phyloP scores from a whole-genome alignment of 2,113 vertebrate species.

The Corynorhinus townsendii region DNA sequence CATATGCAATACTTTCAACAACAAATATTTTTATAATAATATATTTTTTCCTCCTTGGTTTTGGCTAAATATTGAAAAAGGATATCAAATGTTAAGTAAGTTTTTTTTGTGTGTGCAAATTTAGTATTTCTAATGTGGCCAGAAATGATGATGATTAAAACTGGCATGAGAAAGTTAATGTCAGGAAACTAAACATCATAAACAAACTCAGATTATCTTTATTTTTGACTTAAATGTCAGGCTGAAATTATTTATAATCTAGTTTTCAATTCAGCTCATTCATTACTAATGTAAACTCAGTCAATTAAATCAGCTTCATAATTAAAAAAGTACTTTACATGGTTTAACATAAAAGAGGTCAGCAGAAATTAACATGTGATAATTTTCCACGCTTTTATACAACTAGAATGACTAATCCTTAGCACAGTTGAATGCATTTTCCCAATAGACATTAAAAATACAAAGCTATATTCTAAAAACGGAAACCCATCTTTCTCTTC shows the following conservation, averaged over 20 bases:
- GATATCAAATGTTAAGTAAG: neutral
- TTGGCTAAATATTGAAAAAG: neutral
- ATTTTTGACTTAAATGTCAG: constrained; percentile 39
- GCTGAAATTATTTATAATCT: constrained; percentile 38
- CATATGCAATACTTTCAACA: too few species aligned
- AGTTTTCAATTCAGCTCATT: constrained; percentile 42
- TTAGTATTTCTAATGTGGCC: constrained; percentile 32
- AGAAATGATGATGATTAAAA: constrained; percentile 34
- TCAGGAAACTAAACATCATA: neutral
- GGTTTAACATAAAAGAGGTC: constrained; percentile 35
- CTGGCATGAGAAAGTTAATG: constrained; percentile 17
- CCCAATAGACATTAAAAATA: neutral
- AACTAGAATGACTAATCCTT: constrained; percentile 36
- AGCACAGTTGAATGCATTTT: constrained; percentile 7
- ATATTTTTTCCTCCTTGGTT: neutral
- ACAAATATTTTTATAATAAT: neutral
- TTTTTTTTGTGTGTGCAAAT: constrained; percentile 1
- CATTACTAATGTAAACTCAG: constrained; percentile 39
- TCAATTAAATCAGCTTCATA: constrained; percentile 49
- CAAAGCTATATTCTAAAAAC: neutral
- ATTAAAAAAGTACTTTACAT: constrained; percentile 52
- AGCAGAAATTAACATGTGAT: constrained; percentile 56
- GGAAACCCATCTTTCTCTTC: neutral
- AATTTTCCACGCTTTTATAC: constrained; percentile 35
- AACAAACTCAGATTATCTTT: constrained; percentile 47